Percentiles rank a stretch among this genome's conserved stretches.
These are phyloP conservation scores for Lepidurus couesii DNA, from an alignment of 1,140 invertebrate species.

Conservation along the genomic window DNA sequence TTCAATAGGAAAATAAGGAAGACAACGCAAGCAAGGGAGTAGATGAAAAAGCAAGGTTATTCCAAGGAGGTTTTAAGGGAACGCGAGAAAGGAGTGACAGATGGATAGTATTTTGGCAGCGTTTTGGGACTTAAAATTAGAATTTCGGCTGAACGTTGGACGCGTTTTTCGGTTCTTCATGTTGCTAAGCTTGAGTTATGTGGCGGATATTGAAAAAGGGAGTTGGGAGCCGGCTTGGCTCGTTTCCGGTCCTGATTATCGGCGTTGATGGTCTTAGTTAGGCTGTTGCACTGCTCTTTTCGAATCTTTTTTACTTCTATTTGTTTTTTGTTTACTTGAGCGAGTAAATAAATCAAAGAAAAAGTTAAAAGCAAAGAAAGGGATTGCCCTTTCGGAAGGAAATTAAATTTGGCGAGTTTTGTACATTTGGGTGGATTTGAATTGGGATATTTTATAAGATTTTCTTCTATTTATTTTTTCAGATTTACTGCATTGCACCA, in stretches of 20 bases:
- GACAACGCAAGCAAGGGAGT: too few relatives aligned
- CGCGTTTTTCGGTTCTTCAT: background rate
- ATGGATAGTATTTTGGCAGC: background rate
- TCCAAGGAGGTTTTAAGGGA: background rate
- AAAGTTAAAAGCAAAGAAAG: background rate
- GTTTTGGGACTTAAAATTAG: conserved; percentile 10
- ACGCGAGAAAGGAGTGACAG: background rate
- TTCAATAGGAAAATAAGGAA: too few relatives aligned
- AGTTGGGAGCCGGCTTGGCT: background rate
- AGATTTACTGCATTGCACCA: conserved; percentile 99
- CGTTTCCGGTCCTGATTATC: background rate
- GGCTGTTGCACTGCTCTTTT: background rate
- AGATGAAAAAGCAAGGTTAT: too few relatives aligned
- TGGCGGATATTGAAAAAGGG: background rate
- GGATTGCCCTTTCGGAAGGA: background rate
- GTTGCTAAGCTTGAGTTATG: background rate
- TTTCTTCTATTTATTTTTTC: conserved; percentile 44
- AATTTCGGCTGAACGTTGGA: background rate
- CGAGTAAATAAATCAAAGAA: too few relatives aligned
- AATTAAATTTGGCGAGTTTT: background rate
- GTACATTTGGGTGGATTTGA: too few relatives aligned
- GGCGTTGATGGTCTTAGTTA: background rate
- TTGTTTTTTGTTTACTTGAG: too few relatives aligned
- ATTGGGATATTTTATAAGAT: background rate
- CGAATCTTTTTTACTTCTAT: too few relatives aligned